Base-by-base conservation (phyloP, 1,140 invertebrate species). In the Caenorhabditis remanei region DNA sequence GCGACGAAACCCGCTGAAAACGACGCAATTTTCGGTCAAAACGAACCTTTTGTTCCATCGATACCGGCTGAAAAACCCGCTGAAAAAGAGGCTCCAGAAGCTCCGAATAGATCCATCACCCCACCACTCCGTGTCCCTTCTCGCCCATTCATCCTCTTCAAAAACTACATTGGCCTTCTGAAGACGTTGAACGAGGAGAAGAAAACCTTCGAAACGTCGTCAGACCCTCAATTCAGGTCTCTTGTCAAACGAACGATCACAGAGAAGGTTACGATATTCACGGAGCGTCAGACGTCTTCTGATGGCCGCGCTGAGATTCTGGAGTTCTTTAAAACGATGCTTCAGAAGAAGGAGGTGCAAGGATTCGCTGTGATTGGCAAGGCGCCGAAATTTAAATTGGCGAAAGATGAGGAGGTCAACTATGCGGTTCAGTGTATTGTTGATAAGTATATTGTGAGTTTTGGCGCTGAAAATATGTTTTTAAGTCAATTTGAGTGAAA, bases 161-260 rank as follows among this genome's bases (percentile, higher is more conserved):
- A 50, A 50, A 79, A 79, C 71, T 79, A 79, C n/a, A 79, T 79
- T 13, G n/a, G 11, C n/a, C 71, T 79, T 21, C n/a, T 50, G n/a
- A 50, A 50, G 9, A 79, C 71, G 0, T 46, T 79, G 7, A 7
- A 19, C 4, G 46, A 79, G 4, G 46, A 79, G 32, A 79, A 79
- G 21, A 24, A 24, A 11, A 11, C 71, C 0, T 79, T 50, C 46
- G 71, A 79, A 79, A 50, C 16, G 13, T 50, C 46, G 4, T 48
- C 71, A 4, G 71, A 79, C n/a, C 46, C 71, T 3, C 19, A 50
- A 19, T 79, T 79, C 46, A 6, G 71, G 11, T 4, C 71, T 24
- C 46, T 79, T 50, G 0, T 79, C 1, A 79, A 79, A 24, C n/a
- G 71, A 41, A 79, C 71, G 1, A 79, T 79, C 40, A 79, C 71